These are phyloP conservation scores for Lutjanus argentimaculatus DNA, from an alignment of 2,797 vertebrate genomes.

Conservation along the genomic window DNA sequence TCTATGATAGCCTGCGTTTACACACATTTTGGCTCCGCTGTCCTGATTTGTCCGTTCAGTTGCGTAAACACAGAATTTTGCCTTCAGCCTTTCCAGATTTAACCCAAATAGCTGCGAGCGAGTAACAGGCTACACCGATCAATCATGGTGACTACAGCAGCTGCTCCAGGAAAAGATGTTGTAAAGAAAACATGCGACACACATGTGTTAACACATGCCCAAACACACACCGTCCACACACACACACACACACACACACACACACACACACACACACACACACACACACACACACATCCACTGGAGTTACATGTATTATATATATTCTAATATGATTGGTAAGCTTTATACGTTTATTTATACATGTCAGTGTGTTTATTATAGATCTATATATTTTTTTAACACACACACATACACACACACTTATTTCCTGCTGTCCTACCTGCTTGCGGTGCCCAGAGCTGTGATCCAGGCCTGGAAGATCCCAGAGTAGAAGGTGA, in stretches of 20 bases:
- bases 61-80: conserved; percentile 26
- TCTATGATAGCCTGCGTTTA: conserved; percentile 51
- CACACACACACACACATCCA: no score
- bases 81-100: conserved; percentile 29
- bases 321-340: no score
- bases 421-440: conserved; percentile 25
- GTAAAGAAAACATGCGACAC: conserved; percentile 69
- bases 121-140: conserved; percentile 36
- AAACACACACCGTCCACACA: conserved; percentile 6
- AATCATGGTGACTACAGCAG: conserved; percentile 52
- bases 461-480: conserved; percentile 93
- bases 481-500: conserved; percentile 88
- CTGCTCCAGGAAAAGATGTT: conserved; percentile 50
- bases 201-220: conserved; percentile 63
- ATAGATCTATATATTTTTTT: no score
- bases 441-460: conserved; percentile 92
- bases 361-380: no score
- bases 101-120: conserved; percentile 37
- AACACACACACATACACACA: no score
- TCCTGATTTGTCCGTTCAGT: conserved; percentile 24
- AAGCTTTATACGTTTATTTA: no score
- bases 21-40: conserved; percentile 49
- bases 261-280: conserved; percentile 25
- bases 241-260: conserved; percentile 13
- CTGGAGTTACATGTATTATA: no score